Base-by-base conservation (phyloP, 2,888 invertebrate genomes). In the Petrolisthes manimaculis region DNA sequence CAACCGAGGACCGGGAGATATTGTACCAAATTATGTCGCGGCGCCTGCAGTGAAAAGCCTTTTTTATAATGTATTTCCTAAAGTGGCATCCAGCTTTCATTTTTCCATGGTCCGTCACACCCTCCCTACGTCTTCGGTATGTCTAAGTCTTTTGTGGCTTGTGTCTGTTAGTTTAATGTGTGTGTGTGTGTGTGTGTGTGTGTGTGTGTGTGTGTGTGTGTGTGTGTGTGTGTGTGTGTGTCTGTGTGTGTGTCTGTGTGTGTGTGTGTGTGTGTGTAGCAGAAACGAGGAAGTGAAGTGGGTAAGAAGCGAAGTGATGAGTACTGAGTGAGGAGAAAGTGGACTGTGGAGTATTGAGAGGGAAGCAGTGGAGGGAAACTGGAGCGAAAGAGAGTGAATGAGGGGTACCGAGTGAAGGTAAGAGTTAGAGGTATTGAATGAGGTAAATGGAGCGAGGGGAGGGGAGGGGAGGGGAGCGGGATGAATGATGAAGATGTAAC, bases 191-290 rank as follows among this genome's bases (percentile, higher is more conserved):
- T 71, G 71, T 71, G 71, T 71, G 71, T 71, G 71, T 71, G 71
- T 71, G 71, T 71, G 71, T 71, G 71, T 71, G 71, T 71, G 71
- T 71, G 71, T 71, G 71, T 71, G 71, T 71, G 71, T 71, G 71
- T 71, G 71, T 71, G 71, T 71, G 71, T 71, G 71, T 71, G 71
- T 71, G 21, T 12, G 14, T 71, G 21, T 71, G 71, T 71, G 71
- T n/a, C 1, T n/a, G 14, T 71, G 14, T n/a, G 71, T n/a, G 71
- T 61, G 61, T 61, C 1, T 61, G 61, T 61, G 61, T 61, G 61
- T 61, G 61, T 61, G 61, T 61, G 61, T 61, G 61, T 61, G 61
- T 61, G 61, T 61, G 61, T 61, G 61, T 9, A 12, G 18, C 61
- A 2, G 61, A 18, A 61, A 37, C 18, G 18, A 61, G 61, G 61